Percentiles rank a stretch among this genome's conserved stretches.
Evolutionary conservation across 2,888 invertebrate species (phyloP).

Genomic region (Athalia rosae): DNA sequence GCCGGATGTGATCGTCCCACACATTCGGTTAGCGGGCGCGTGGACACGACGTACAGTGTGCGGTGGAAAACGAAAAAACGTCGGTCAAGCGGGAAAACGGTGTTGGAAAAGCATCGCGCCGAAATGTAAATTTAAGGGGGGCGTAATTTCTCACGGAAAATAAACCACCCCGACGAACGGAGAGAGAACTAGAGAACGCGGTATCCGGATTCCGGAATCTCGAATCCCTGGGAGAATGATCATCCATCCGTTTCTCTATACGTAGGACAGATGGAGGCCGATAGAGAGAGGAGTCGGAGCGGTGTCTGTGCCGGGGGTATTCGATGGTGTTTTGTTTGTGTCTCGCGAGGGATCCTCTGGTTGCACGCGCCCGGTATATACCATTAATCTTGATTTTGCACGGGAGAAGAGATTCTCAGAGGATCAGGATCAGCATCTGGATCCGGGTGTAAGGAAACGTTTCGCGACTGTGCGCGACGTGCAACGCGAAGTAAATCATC

Average conservation of each 20-base stretch:
- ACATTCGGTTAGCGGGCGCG: too few relatives aligned
- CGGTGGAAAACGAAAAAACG: too few relatives aligned
- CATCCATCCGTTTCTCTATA: neutral
- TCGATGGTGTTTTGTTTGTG: neutral
- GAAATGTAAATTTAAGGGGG: too few relatives aligned
- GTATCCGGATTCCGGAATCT: neutral
- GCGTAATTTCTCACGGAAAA: too few relatives aligned
- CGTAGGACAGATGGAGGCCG: neutral
- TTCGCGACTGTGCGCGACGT: neutral
- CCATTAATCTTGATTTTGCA: slow-evolving; percentile 31
- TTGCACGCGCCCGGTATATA: neutral
- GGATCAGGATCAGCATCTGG: slow-evolving; percentile 9
- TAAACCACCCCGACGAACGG: too few relatives aligned
- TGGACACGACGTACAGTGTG: too few relatives aligned
- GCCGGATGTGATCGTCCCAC: neutral
- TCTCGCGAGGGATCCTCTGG: neutral
- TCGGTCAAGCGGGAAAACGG: too few relatives aligned
- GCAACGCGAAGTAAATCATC: too few relatives aligned
- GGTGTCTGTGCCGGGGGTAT: too few relatives aligned
- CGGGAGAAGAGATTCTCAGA: slow-evolving; percentile 4
- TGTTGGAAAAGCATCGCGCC: too few relatives aligned
- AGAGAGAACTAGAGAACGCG: too few relatives aligned
- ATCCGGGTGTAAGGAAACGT: neutral
- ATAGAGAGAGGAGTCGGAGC: neutral
- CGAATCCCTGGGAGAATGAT: too few relatives aligned